Base-by-base conservation (phyloP, 2,888 invertebrate species). In the Eilema caniola region DNA sequence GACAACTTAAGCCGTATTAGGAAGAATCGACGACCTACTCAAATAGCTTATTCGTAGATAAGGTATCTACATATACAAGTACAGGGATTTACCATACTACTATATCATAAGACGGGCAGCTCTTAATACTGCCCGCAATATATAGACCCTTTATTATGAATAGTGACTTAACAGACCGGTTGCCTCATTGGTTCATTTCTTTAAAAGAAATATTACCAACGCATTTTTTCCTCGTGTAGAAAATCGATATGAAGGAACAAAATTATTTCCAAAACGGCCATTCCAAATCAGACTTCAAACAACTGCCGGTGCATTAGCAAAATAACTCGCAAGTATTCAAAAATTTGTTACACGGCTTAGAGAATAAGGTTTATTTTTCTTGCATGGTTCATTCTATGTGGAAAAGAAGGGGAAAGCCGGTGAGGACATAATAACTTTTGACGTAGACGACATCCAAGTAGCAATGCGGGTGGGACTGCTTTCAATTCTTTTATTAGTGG, bases 401-500 rank as follows among this genome's bases (percentile, higher is more conserved):
- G 23, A 64, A 14, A 47, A 28, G 28, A 53, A 64, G n/a, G 25
- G 20, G n/a, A 64, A 63, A 53, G n/a, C 25, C 10, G 62, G 37
- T 28, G 47, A 53, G 47, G 5, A 64, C 20, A 64, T 25, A 47
- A 64, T 64, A 47, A 64, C 20, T 28, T 64, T 64, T 64, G 63
- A 41, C 47, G 20, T 28, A 64, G 20, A 28, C 20, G 63, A 11
- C 24, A 41, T 11, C 28, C 63, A n/a, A 10, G 25, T n/a, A 64
- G 41, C 23, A 28, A 53, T 25, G 47, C 63, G 47, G 28, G 20
- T n/a, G 63, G 47, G 20, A 47, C 20, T 20, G 28, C 2, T 64
- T 28, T 28, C 63, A 53, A 64, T 47, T 64, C 20, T 53, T 64
- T 53, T 53, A 25, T 63, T 63, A 23, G 20, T 47, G 28, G 24